A percentile compares a stretch with the other conserved stretches of the same genome.
Conservation (phyloP, 2,888 invertebrate species). For the Drosophila paranaensis region DNA sequence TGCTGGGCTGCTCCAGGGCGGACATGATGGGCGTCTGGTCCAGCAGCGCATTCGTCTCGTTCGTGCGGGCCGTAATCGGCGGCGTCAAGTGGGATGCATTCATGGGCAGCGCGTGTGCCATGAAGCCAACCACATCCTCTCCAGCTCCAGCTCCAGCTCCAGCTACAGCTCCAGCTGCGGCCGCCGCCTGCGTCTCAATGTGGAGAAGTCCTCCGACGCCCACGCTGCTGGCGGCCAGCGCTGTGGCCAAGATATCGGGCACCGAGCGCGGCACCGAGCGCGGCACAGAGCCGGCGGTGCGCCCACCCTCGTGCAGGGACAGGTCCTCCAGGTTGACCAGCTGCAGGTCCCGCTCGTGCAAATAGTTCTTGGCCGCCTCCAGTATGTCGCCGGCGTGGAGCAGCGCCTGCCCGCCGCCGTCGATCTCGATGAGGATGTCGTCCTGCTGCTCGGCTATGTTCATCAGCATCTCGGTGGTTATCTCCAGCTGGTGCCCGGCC, state of each 20-base stretch:
- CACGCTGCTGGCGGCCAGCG: conserved; percentile 87
- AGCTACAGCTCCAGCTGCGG: not conserved
- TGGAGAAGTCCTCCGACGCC: conserved; percentile 56
- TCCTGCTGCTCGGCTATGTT: conserved; percentile 63
- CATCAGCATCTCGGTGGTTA: conserved; percentile 51
- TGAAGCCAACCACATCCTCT: conserved; percentile 61
- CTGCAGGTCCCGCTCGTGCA: conserved; percentile 74
- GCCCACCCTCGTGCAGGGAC: conserved; percentile 19
- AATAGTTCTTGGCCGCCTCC: conserved; percentile 78
- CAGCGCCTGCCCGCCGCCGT: conserved; percentile 29
- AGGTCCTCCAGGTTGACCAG: conserved; percentile 83
- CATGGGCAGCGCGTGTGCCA: conserved; percentile 47
- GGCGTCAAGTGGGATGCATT: conserved; percentile 69
- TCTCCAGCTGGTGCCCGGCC: conserved; percentile 55
- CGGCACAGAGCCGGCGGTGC: conserved; percentile 13
- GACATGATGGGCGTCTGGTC: conserved; percentile 94
- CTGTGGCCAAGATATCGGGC: conserved; percentile 90
- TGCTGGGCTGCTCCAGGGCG: conserved; percentile 88
- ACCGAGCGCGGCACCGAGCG: no score
- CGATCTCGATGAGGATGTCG: conserved; percentile 48
- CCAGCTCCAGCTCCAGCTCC: not conserved
- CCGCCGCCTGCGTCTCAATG: conserved; percentile 40
- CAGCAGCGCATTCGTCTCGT: conserved; percentile 90
- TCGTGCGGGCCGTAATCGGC: conserved; percentile 85
- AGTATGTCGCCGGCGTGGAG: conserved; percentile 56